Evolutionary conservation across 1,140 invertebrate genomes (phyloP).

Genomic region (Maconellicoccus hirsutus): DNA sequence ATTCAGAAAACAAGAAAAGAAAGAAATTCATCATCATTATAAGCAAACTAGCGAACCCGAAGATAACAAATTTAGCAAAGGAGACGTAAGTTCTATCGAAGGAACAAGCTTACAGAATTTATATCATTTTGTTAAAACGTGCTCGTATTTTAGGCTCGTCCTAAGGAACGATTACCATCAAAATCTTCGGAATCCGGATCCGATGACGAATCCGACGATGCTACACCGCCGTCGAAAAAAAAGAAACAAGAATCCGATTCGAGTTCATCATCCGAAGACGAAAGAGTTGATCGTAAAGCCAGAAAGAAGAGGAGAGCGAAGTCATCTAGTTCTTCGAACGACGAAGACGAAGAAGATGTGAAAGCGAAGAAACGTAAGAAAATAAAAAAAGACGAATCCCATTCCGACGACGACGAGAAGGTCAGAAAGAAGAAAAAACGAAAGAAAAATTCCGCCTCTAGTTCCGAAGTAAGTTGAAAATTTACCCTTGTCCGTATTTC

Average conservation of each 20-base stretch:
- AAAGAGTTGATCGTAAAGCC: conserved; percentile 25
- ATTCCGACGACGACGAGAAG: conserved; percentile 7
- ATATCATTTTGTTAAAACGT: conserved; percentile 18
- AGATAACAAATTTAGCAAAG: neutral
- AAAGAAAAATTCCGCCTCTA: neutral
- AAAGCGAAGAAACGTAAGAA: conserved; percentile 4
- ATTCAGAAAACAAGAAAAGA: conserved; percentile 6
- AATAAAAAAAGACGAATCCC: neutral
- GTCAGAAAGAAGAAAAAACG: neutral
- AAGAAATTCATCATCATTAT: neutral
- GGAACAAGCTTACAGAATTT: neutral
- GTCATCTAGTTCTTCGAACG: neutral
- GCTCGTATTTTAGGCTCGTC: neutral
- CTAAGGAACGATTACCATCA: neutral
- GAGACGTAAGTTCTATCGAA: neutral
- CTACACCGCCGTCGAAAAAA: neutral
- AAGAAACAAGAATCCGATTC: neutral
- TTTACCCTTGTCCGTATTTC: no score
- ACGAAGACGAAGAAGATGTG: neutral
- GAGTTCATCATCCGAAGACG: conserved; percentile 12
- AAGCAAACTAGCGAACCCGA: neutral
- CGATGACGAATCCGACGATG: neutral
- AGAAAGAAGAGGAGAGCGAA: conserved; percentile 25
- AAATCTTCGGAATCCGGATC: neutral
- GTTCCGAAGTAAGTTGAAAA: conserved; percentile 13